Base-by-base conservation (phyloP, 2,797 vertebrate species). In the Girardinus metallicus region DNA sequence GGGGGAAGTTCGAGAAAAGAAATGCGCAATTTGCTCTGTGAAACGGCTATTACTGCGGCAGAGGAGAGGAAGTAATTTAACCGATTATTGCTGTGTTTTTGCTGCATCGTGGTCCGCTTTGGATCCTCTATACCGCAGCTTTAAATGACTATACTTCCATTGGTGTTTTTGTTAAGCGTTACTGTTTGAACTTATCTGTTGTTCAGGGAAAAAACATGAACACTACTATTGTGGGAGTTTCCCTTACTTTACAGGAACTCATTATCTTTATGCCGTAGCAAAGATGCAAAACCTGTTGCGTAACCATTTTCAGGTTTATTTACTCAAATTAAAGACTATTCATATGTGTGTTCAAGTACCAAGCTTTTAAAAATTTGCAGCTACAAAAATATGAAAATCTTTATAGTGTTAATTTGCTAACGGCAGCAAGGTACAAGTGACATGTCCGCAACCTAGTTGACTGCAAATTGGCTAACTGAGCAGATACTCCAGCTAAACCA, bases 1-100 rank as follows among this genome's bases (percentile, higher is more conserved):
- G 89, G 82, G 89, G 93, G 92, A 93, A 94, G 95, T 95, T 95
- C 76, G 90, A 94, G 91, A 93, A 93, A 95, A 95, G 94, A 96
- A 96, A 68, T 92, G 93, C 90, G 90, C 92, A 93, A 95, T 96
- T 95, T 95, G 87, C 90, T 87, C 90, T 85, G 89, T 60, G 74
- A 91, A 91, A 91, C 92, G 90, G 90, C 92, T 92, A 95, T 95
- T 93, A 94, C 92, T 92, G 87, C 90, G 87, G 88, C 89, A 92
- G 86, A 89, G 84, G 85, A 93, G 91, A 90, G 85, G 88, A 93
- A 93, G 89, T 93, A 87, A 95, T 93, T 81, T 80, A 86, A 88
- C 92, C 80, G 90, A 90, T 92, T 89, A 91, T 90, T 90, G 83
- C 85, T 80, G 83, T 86, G 87, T 91, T 94, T 93, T 91, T 88